phyloP scores from a whole-genome alignment of 2,888 invertebrate species.

The Epirrita christyi region DNA sequence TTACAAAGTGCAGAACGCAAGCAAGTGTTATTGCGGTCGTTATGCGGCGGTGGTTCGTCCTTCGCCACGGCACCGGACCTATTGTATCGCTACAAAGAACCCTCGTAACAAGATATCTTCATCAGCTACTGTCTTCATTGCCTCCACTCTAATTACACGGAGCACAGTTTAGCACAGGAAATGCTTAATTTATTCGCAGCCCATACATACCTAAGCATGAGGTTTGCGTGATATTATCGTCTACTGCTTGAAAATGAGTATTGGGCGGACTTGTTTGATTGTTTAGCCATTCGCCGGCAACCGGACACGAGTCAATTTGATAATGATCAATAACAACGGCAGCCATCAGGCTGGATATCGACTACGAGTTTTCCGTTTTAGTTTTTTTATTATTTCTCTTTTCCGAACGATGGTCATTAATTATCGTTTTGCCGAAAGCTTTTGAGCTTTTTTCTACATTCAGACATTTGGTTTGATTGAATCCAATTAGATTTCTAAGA shows the following conservation, averaged over 20 bases:
- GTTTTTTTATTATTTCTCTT: no score
- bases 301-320: constrained; percentile 1
- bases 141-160: constrained; percentile 64
- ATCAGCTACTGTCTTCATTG: constrained; percentile 59
- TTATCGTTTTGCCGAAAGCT: constrained; percentile 1
- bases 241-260: constrained; percentile 6
- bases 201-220: constrained; percentile 20
- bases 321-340: not conserved
- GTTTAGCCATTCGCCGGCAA: not conserved
- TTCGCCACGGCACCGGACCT: constrained; percentile 76
- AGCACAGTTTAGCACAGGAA: constrained; percentile 45
- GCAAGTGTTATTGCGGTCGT: constrained; percentile 64
- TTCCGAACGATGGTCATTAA: not conserved
- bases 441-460: not conserved
- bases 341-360: not conserved
- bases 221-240: no score
- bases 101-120: constrained; percentile 77
- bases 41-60: constrained; percentile 75
- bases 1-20: constrained; percentile 49
- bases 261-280: constrained; percentile 3
- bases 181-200: constrained; percentile 46
- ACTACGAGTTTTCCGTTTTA: not conserved
- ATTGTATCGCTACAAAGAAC: constrained; percentile 77
- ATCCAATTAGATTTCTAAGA: constrained; percentile 22
- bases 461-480: constrained; percentile 6